Conservation (phyloP, 2,797 vertebrate species). For the Bradypodion pumilum region DNA sequence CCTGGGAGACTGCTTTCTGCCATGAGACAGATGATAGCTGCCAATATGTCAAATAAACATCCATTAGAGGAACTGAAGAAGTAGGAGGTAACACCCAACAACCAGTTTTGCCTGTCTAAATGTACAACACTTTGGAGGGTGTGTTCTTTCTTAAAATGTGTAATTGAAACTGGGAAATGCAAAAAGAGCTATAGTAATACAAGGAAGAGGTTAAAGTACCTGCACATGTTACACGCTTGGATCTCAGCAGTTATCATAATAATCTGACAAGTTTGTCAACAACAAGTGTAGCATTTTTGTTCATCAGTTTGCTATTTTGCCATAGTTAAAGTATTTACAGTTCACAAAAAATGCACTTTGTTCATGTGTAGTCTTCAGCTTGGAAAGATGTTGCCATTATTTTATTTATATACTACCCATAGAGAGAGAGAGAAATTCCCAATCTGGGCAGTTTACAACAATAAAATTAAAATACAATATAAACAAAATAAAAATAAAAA, state of each 20-base stretch:
- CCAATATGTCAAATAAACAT: background rate
- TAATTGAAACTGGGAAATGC: constrained; percentile 23
- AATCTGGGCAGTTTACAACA: no score
- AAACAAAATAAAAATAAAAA: no score
- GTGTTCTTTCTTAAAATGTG: constrained; percentile 11
- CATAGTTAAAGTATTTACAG: background rate
- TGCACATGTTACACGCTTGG: background rate
- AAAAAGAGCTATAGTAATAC: background rate
- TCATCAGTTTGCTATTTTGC: background rate
- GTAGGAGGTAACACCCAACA: background rate
- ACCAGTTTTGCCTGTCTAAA: constrained; percentile 21
- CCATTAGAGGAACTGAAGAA: constrained; percentile 4
- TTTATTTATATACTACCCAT: no score
- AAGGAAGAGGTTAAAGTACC: background rate
- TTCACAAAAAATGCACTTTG: background rate
- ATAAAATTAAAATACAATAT: no score
- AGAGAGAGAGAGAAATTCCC: no score
- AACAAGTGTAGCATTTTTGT: background rate
- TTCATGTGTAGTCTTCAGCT: background rate
- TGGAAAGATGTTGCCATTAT: no score
- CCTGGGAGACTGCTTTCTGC: background rate
- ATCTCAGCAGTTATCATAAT: background rate
- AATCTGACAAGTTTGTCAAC: background rate
- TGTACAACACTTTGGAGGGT: constrained; percentile 6
- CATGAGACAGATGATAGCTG: background rate